Conservation (phyloP, 2,888 invertebrate genomes). For the Tetranychus piercei region DNA sequence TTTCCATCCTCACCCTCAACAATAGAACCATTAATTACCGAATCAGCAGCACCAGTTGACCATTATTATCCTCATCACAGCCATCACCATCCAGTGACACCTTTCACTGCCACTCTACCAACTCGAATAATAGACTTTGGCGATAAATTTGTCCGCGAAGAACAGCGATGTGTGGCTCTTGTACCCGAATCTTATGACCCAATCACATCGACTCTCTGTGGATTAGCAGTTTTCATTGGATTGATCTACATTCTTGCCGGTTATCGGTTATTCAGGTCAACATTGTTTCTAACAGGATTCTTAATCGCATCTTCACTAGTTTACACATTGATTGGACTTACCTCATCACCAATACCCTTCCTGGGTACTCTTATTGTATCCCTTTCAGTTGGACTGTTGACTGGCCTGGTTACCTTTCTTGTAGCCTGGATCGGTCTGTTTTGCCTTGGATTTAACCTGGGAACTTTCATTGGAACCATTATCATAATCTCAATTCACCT, state of each 20-base stretch:
- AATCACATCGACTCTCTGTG: constrained; percentile 46
- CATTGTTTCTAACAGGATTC: constrained; percentile 70
- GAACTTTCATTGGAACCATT: constrained; percentile 37
- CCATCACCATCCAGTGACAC: not conserved
- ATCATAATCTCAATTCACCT: constrained; percentile 30
- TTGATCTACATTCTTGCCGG: constrained; percentile 53
- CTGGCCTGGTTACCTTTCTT: constrained; percentile 60
- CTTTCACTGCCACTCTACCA: not conserved
- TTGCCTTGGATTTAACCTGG: constrained; percentile 59
- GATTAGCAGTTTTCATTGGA: constrained; percentile 57
- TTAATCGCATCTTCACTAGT: constrained; percentile 63
- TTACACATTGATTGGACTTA: constrained; percentile 38
- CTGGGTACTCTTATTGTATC: constrained; percentile 44
- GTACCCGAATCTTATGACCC: constrained; percentile 43
- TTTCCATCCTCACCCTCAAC: no score
- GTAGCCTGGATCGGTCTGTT: constrained; percentile 63
- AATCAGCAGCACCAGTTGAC: no score
- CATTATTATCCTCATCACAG: not conserved
- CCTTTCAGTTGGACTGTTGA: constrained; percentile 51
- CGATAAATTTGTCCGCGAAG: not conserved
- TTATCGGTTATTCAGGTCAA: constrained; percentile 68
- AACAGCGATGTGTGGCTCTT: not conserved
- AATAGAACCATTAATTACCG: no score
- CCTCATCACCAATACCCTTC: constrained; percentile 19
- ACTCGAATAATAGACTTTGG: not conserved